Conservation (phyloP, 1,140 invertebrate genomes). For the Leptopilina clavipes region DNA sequence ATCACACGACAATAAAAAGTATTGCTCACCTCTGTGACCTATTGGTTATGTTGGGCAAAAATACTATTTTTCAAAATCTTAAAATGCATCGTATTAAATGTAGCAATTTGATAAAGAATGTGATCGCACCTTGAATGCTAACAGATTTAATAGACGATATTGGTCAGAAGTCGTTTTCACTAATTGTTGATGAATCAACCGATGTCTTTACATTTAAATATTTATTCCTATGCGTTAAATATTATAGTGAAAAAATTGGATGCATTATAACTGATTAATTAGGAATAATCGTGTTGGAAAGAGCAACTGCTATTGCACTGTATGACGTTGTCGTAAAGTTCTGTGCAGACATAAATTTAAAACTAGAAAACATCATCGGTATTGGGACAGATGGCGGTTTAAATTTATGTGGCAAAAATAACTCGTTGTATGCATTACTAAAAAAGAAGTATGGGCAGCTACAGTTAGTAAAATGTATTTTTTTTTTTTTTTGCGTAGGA, state of each 20-base stretch:
- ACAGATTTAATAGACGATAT: slow-evolving; percentile 61
- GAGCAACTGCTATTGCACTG: slow-evolving; percentile 40
- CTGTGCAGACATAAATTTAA: slow-evolving; percentile 37
- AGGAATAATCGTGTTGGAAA: slow-evolving; percentile 49
- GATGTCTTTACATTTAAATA: slow-evolving; percentile 63
- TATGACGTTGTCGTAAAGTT: slow-evolving; percentile 38
- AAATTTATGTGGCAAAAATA: slow-evolving; percentile 45
- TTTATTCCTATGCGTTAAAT: slow-evolving; percentile 64
- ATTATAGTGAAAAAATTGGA: slow-evolving; percentile 57
- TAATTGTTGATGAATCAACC: slow-evolving; percentile 69
- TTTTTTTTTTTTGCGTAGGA: too few relatives aligned
- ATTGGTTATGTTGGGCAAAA: slow-evolving; percentile 42
- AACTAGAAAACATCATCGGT: slow-evolving; percentile 58
- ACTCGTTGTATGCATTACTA: slow-evolving; percentile 41
- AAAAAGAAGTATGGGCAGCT: slow-evolving; percentile 41
- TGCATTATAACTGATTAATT: slow-evolving; percentile 59
- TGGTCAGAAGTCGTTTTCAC: slow-evolving; percentile 60
- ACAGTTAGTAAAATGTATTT: slow-evolving; percentile 40
- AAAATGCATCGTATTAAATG: slow-evolving; percentile 64
- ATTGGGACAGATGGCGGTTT: slow-evolving; percentile 63
- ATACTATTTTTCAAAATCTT: slow-evolving; percentile 41
- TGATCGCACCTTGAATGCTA: slow-evolving; percentile 61
- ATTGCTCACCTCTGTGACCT: slow-evolving; percentile 52
- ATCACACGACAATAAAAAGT: slow-evolving; percentile 45
- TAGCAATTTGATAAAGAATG: slow-evolving; percentile 64